phyloP scores from a whole-genome alignment of 2,888 invertebrate species.

The Xestobium rufovillosum region DNA sequence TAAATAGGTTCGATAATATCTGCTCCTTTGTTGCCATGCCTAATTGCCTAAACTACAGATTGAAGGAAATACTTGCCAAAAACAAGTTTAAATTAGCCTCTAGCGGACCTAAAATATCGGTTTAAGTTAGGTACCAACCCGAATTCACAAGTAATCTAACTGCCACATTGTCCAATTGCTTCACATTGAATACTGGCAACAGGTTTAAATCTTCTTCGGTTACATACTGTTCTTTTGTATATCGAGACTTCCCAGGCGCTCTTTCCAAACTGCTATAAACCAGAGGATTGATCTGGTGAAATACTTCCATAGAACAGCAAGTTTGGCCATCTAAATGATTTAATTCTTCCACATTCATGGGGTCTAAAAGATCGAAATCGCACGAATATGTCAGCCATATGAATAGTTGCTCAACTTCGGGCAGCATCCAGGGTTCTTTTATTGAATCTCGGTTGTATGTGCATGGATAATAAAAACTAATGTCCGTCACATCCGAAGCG shows the following conservation, averaged over 20 bases:
- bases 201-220: too few species aligned
- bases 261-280: constrained; percentile 23
- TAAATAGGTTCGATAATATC: too few species aligned
- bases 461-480: constrained; percentile 24
- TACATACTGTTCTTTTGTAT: constrained; percentile 10
- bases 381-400: constrained; percentile 29
- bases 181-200: too few species aligned
- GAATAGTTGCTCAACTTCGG: constrained; percentile 46
- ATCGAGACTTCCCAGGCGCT: constrained; percentile 22
- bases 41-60: too few species aligned
- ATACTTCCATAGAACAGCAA: constrained; percentile 16
- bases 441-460: constrained; percentile 17
- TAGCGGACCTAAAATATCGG: too few species aligned
- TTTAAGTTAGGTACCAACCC: too few species aligned
- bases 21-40: too few species aligned
- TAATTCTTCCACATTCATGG: constrained; percentile 21
- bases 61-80: too few species aligned
- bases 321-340: constrained; percentile 18
- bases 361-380: constrained; percentile 23
- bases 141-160: too few species aligned
- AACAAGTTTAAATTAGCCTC: too few species aligned
- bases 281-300: constrained; percentile 23
- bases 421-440: constrained; percentile 57
- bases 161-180: too few species aligned
- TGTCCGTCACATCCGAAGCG: constrained; percentile 25